Evolutionary conservation across 2,888 invertebrate genomes (phyloP).

Genomic region (Chalcosyrphus nemorum): DNA sequence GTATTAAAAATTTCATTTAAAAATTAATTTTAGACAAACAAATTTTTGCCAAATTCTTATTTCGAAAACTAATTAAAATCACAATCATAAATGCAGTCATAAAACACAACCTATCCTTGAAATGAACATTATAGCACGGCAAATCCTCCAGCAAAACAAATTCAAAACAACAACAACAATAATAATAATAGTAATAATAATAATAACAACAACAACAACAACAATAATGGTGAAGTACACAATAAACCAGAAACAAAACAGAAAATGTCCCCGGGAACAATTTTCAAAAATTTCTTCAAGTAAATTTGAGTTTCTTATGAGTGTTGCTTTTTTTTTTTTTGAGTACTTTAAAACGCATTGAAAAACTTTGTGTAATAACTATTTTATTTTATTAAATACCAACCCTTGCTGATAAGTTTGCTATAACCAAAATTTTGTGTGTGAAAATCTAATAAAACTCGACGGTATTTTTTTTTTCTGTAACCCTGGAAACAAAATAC

Average conservation of each 20-base stretch:
- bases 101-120: constrained; percentile 20
- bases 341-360: background rate
- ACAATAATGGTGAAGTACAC: constrained; percentile 74
- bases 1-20: too few relatives aligned
- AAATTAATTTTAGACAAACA: background rate
- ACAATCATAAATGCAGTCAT: background rate
- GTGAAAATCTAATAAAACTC: constrained; percentile 1
- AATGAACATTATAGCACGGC: constrained; percentile 63
- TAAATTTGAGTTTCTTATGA: constrained; percentile 83
- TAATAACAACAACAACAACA: constrained; percentile 71
- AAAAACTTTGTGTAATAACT: background rate
- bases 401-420: background rate
- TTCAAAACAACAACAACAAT: constrained; percentile 64
- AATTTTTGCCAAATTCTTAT: constrained; percentile 39
- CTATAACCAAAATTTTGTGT: constrained; percentile 27
- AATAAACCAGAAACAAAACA: constrained; percentile 81
- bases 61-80: constrained; percentile 1
- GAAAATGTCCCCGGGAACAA: constrained; percentile 92
- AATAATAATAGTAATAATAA: constrained; percentile 70
- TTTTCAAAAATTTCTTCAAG: constrained; percentile 99
- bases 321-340: constrained; percentile 38
- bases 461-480: background rate
- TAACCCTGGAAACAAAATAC: background rate
- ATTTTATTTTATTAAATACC: background rate
- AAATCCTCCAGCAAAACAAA: constrained; percentile 62